Evolutionary conservation across 2,797 vertebrate genomes (phyloP), one percentile per base, ranked within the genome.

Genomic region (Alectoris magna): DNA sequence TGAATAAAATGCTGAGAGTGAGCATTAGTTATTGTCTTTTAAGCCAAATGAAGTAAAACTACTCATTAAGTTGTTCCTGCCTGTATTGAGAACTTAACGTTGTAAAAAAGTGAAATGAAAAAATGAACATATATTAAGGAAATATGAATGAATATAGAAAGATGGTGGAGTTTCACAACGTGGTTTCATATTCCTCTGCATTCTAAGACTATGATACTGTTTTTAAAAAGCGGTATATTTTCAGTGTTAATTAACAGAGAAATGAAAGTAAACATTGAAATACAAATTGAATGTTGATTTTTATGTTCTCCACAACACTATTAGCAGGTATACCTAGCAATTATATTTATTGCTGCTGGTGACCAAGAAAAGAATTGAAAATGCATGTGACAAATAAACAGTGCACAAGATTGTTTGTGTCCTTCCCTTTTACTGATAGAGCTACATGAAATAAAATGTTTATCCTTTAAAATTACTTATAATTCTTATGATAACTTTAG

Each of bases 21-120:
- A 80, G 6, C 58, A 31, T 81, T 94, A 24, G 19, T 91, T 68
- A 82, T 84, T 90, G 87, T 59, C 22, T 86, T 92, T 92, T 81
- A 69, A 93, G 58, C 26, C 72, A 96, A 79, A 69, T 56, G 71
- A 95, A 85, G 66, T 84, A 24, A 72, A 91, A 74, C 53, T 80
- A 58, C 29, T 91, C 77, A 59, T 81, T 93, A 92, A 76, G 22
- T 49, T 70, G 38, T 81, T 91, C 78, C 38, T 95, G 36, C 49
- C 34, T 77, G 15, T 64, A 75, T 38, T 81, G 70, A 93, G 64
- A 89, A 80, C 21, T 67, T 83, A 51, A 5, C 9, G 23, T 23
- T 56, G 26, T 23, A 44, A 48, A 69, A 73, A 78, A 58, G 3
- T 46, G 26, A 88, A 91, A 39, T 71, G 8, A 29, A 76, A 64